These are phyloP conservation scores for Polydrusus pterygomalis DNA, from an alignment of 2,888 invertebrate genomes.

Conservation along the genomic window DNA sequence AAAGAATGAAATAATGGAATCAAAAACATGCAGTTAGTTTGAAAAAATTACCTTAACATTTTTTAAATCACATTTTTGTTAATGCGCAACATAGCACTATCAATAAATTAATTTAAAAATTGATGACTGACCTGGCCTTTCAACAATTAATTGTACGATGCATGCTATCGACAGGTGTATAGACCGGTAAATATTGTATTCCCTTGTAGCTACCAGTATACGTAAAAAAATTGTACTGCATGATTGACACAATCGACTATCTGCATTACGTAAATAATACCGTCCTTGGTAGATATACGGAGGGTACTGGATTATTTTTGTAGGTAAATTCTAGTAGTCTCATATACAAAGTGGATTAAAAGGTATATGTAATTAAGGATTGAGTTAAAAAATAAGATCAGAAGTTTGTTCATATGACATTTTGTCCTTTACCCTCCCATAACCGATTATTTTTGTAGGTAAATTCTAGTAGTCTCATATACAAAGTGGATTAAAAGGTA, in stretches of 20 bases:
- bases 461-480: neutral
- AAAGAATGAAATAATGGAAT: neutral
- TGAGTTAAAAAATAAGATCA: too few species aligned
- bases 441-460: conserved; percentile 7
- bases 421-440: too few species aligned
- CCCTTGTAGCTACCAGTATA: conserved; percentile 40
- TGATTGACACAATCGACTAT: conserved; percentile 57
- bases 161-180: conserved; percentile 37
- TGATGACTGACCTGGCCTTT: conserved; percentile 8
- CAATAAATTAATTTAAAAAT: neutral
- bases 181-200: conserved; percentile 26
- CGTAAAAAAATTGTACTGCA: conserved; percentile 51
- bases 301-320: conserved; percentile 21
- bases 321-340: neutral
- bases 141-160: conserved; percentile 2
- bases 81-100: neutral
- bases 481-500: neutral
- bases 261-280: conserved; percentile 55
- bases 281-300: conserved; percentile 46
- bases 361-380: too few species aligned
- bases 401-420: too few species aligned
- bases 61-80: conserved; percentile 4
- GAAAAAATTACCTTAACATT: neutral
- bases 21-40: neutral
- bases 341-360: neutral